These are phyloP conservation scores for Tribolium castaneum DNA, from an alignment of 1,140 invertebrate genomes.

Conservation along the genomic window DNA sequence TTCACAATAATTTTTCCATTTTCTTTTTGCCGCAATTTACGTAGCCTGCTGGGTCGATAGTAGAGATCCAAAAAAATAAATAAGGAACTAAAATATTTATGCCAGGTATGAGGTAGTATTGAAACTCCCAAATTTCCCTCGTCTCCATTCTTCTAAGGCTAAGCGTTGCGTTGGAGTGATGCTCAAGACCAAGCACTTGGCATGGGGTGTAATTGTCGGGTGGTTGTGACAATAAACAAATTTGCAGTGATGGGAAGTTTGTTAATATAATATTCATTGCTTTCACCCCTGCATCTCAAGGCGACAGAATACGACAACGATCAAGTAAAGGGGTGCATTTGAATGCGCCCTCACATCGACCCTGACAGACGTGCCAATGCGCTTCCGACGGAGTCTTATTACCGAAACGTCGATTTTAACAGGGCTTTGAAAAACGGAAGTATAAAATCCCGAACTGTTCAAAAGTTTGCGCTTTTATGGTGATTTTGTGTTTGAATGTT, in stretches of 20 bases:
- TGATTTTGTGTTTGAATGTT: too few relatives aligned
- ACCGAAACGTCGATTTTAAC: constrained; percentile 25
- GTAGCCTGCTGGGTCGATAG: not conserved
- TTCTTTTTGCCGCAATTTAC: constrained; percentile 8
- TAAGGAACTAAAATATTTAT: too few relatives aligned
- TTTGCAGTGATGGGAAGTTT: constrained; percentile 36
- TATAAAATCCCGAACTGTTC: not conserved
- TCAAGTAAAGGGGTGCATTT: constrained; percentile 49
- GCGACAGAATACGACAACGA: constrained; percentile 32
- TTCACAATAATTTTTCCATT: constrained; percentile 26
- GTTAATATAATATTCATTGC: constrained; percentile 53
- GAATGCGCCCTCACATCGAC: constrained; percentile 47
- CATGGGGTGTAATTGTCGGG: constrained; percentile 18
- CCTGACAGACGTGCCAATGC: constrained; percentile 42
- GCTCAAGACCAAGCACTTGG: not conserved
- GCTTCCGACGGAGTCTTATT: constrained; percentile 41
- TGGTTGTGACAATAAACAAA: constrained; percentile 29
- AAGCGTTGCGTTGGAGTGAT: not conserved
- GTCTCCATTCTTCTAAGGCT: not conserved
- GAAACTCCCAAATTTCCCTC: too few relatives aligned
- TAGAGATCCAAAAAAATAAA: not conserved
- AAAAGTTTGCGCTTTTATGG: too few relatives aligned
- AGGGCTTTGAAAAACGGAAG: not conserved
- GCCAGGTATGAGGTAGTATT: too few relatives aligned
- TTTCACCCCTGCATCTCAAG: constrained; percentile 48